A percentile compares a stretch with the other conserved stretches of the same genome.
Conservation (phyloP, 2,888 invertebrate genomes). For the Cotesia congregata region DNA sequence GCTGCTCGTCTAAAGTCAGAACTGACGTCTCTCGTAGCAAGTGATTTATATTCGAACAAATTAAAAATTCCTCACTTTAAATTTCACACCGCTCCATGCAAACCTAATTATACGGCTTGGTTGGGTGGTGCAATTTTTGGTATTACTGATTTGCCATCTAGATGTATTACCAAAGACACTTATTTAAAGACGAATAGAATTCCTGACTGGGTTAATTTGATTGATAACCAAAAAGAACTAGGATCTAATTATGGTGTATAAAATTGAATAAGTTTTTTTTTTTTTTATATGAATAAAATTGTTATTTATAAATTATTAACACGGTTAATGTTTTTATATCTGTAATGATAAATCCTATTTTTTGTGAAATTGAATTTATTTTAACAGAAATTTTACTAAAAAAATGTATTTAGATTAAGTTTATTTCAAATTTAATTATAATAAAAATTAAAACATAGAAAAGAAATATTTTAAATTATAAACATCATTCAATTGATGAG, state of each 20-base stretch:
- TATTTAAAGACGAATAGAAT: conserved; percentile 80
- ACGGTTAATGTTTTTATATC: neutral
- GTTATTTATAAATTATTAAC: neutral
- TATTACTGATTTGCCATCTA: conserved; percentile 78
- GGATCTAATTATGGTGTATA: conserved; percentile 30
- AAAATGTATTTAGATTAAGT: too few relatives aligned
- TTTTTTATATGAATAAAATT: conserved; percentile 6
- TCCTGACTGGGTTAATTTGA: conserved; percentile 86
- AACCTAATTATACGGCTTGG: conserved; percentile 89
- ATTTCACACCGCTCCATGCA: conserved; percentile 85
- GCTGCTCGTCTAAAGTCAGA: conserved; percentile 84
- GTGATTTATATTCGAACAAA: conserved; percentile 76
- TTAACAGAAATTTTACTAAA: too few relatives aligned
- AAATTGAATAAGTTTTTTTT: conserved; percentile 3
- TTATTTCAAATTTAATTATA: too few relatives aligned
- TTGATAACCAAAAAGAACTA: conserved; percentile 71
- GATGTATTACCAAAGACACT: conserved; percentile 82
- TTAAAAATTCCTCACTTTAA: conserved; percentile 79
- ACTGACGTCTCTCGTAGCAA: conserved; percentile 77
- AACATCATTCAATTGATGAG: too few relatives aligned
- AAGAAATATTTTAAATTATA: too few relatives aligned
- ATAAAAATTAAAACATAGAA: too few relatives aligned
- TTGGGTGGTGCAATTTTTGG: conserved; percentile 87
- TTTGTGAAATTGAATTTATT: too few relatives aligned
- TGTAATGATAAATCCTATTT: neutral